phyloP scores from a whole-genome alignment of 2,888 invertebrate species.

The Drosophila sordidula region DNA sequence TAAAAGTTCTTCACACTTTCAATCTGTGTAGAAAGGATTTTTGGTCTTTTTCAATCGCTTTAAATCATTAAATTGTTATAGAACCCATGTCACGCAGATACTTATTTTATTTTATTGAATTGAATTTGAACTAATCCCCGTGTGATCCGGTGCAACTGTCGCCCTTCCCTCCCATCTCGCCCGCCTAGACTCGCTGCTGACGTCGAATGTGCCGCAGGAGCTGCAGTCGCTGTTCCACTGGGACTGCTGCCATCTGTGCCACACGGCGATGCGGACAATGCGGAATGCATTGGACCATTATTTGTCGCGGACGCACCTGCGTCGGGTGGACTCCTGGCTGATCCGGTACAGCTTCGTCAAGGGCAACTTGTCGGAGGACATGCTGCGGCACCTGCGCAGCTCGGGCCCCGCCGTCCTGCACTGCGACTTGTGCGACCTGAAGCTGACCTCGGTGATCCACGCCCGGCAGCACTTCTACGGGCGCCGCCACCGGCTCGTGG shows the following conservation, averaged over 20 bases:
- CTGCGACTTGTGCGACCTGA: slow-evolving; percentile 66
- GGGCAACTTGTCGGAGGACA: slow-evolving; percentile 32
- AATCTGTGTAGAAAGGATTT: no score
- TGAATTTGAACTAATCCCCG: no score
- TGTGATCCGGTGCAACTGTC: not conserved
- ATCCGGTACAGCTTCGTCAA: slow-evolving; percentile 39
- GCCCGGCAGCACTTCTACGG: slow-evolving; percentile 68
- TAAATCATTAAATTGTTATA: no score
- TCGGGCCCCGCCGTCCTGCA: slow-evolving; percentile 50
- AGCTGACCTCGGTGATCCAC: slow-evolving; percentile 62
- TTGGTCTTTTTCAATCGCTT: no score
- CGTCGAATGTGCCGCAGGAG: slow-evolving; percentile 39
- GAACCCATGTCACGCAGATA: no score
- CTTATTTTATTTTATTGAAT: no score
- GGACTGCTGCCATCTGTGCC: slow-evolving; percentile 62
- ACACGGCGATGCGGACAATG: slow-evolving; percentile 50
- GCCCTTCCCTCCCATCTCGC: not conserved
- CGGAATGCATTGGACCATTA: slow-evolving; percentile 68
- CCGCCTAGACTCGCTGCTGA: slow-evolving; percentile 9
- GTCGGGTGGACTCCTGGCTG: slow-evolving; percentile 59
- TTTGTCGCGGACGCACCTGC: slow-evolving; percentile 54
- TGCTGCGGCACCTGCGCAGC: slow-evolving; percentile 39
- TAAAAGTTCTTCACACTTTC: no score
- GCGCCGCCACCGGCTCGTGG: slow-evolving; percentile 66
- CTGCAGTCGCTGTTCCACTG: slow-evolving; percentile 58